Base-by-base conservation (phyloP, 2,797 vertebrate species). In the Cossypha caffra region DNA sequence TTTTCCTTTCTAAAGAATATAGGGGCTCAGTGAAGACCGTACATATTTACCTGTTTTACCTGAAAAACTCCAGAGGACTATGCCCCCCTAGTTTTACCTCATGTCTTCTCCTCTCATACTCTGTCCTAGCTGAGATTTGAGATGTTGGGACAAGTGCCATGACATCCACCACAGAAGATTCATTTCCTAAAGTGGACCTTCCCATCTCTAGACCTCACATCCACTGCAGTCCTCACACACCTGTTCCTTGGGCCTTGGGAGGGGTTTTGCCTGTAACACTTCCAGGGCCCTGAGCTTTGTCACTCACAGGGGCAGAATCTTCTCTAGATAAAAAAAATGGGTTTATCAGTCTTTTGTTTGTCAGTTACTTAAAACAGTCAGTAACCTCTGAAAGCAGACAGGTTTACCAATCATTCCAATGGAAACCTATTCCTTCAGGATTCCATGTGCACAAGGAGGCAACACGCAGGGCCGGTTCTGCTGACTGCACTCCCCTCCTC, bases 201-300 rank as follows among this genome's bases (percentile, higher is more conserved):
- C 7, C 51, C 21, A 43, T 16, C 63, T 68, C 51, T 13, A 43
- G 21, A 42, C 17, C 26, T 79, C 14, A 26, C 14, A 37, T 11
- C 35, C 43, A 18, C 31, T 14, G 54, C 21, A 18, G 5, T 15
- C 11, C 19, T 66, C 86, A 55, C 15, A 23, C 12, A 7, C 7
- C 28, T 79, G 26, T 52, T 66, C 11, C 55, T 21, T 55, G 16
- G 20, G 25, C 21, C 19, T 21, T 16, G 2, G 9, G 54, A 50
- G 14, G 31, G 40, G 37, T 54, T 90, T 77, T 55, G 24, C 29
- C 28, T 0, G 0, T 35, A n/a, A 51, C 0, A 0, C 28, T 16
- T 16, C 8, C 74, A 29, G 35, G 20, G 19, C 24, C 66, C 18
- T 13, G 21, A 52, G 73, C 59, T 84, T 75, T 75, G 71, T 26